Base-by-base conservation (phyloP, 2,888 invertebrate species). In the Germaria angustata region DNA sequence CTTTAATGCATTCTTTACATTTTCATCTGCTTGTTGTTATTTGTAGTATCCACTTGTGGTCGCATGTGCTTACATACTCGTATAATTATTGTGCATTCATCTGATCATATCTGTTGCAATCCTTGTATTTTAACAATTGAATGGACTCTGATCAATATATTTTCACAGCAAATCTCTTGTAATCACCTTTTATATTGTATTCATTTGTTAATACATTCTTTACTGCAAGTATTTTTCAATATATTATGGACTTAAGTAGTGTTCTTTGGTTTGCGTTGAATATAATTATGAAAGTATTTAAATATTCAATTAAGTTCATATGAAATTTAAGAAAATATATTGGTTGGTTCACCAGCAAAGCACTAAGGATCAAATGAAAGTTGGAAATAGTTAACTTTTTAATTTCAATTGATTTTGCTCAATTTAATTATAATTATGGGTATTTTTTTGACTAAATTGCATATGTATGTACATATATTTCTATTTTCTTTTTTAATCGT, bases 21-120 rank as follows among this genome's bases (percentile, higher is more conserved):
- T 68, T 7, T 53, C 11, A 17, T 46, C 36, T 36, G 9, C 13
- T 39, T n/a, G n/a, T 72, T 20, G 20, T 51, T 51, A 51, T 22
- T 49, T 24, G 46, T 34, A 41, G 13, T 11, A 34, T 34, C 46
- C 44, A 36, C 39, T 49, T 41, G 20, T 72, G 8, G n/a, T 39
- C 51, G 49, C 20, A 11, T 68, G n/a, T 55, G 55, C 11, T 24
- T n/a, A 39, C 22, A 36, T 20, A 36, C 32, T 28, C 15, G n/a
- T 51, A 49, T 49, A 9, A 5, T 36, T 22, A 41, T 17, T 69
- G 71, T 78, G 72, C 32, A 79, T 51, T 79, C 72, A 79, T 79
- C 55, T 49, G 57, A 65, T 79, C 28, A 79, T 71, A 79, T 71
- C 78, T 61, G 71, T 46, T 28, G 63, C 55, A 17, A 69, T 78